phyloP scores from a whole-genome alignment of 2,888 invertebrate genomes.

The Blera fallax region DNA sequence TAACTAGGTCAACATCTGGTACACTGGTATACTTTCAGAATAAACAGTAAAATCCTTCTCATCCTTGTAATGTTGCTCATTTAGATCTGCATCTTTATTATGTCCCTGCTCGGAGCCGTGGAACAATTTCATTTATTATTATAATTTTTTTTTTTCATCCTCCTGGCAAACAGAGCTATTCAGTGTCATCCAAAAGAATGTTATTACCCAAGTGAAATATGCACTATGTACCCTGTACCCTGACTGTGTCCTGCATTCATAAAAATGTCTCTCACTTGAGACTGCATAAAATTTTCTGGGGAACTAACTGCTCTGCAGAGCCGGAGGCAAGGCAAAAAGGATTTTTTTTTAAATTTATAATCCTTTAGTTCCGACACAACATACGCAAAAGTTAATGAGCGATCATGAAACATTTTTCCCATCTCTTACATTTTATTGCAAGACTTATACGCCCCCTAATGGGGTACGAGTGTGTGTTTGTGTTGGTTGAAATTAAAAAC shows the following conservation, averaged over 20 bases:
- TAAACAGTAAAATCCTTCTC: not conserved
- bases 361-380: constrained; percentile 16
- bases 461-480: not conserved
- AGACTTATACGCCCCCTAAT: too few relatives aligned
- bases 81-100: constrained; percentile 41
- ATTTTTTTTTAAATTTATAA: constrained; percentile 27
- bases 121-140: constrained; percentile 6
- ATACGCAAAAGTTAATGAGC: constrained; percentile 38
- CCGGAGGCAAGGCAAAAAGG: not conserved
- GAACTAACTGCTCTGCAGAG: not conserved
- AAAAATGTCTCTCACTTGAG: not conserved
- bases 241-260: too few relatives aligned
- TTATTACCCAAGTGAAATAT: constrained; percentile 36
- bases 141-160: not conserved
- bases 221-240: not conserved
- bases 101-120: constrained; percentile 11
- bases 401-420: not conserved
- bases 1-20: not conserved
- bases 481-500: not conserved
- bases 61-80: constrained; percentile 6
- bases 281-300: not conserved
- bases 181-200: constrained; percentile 3
- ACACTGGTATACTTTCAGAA: not conserved
- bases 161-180: not conserved
- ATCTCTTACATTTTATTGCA: not conserved